Evolutionary conservation across 1,140 invertebrate genomes (phyloP).

Genomic region (Colletes gigas): DNA sequence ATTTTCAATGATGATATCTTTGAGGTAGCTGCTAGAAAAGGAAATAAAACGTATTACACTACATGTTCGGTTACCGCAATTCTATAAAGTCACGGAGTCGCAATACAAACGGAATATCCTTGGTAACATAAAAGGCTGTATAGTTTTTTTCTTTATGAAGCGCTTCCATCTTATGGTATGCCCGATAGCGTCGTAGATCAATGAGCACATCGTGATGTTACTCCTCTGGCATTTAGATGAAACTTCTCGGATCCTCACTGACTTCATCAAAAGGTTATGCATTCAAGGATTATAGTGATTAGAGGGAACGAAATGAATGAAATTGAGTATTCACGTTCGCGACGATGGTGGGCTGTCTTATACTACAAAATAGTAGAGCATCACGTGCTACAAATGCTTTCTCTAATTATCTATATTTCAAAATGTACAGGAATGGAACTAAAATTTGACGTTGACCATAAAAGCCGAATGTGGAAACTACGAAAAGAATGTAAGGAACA

Average conservation of each 20-base stretch:
- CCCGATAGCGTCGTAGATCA: slow-evolving; percentile 33
- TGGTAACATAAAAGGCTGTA: not conserved
- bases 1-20: too few relatives aligned
- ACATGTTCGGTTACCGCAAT: not conserved
- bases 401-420: too few relatives aligned
- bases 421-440: too few relatives aligned
- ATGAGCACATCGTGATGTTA: slow-evolving; percentile 57
- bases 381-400: too few relatives aligned
- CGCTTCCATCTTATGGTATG: not conserved
- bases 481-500: too few relatives aligned
- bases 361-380: too few relatives aligned
- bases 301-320: slow-evolving; percentile 38
- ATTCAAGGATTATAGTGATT: slow-evolving; percentile 51
- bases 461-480: too few relatives aligned
- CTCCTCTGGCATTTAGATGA: slow-evolving; percentile 59
- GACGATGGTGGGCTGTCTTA: slow-evolving; percentile 1
- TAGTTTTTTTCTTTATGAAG: slow-evolving; percentile 1
- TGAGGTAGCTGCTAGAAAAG: not conserved
- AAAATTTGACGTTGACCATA: too few relatives aligned
- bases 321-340: not conserved
- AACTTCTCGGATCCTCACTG: slow-evolving; percentile 46
- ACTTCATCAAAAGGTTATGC: slow-evolving; percentile 63
- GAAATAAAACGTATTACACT: not conserved
- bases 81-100: not conserved
- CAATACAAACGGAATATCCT: slow-evolving; percentile 23